Conservation (phyloP, 2,888 invertebrate species). For the Thyatira batis region DNA sequence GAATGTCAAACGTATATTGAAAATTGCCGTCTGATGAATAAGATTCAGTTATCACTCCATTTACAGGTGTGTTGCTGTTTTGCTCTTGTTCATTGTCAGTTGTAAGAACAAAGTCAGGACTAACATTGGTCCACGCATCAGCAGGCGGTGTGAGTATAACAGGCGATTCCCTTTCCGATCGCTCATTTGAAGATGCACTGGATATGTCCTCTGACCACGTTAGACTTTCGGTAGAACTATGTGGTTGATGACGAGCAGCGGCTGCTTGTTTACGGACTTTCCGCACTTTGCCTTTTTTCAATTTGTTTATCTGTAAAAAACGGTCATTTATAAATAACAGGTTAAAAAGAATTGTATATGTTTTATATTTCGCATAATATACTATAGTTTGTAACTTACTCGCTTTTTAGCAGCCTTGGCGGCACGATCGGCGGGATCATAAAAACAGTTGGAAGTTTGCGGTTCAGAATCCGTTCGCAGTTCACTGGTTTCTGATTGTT, state of each 20-base stretch:
- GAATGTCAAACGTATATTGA: neutral
- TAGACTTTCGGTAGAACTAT: neutral
- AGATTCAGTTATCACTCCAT: neutral
- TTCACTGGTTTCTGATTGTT: neutral
- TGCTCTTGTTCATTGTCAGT: slow-evolving; percentile 5
- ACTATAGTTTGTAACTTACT: neutral
- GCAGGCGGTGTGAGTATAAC: neutral
- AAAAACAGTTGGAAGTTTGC: neutral
- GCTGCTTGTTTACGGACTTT: neutral
- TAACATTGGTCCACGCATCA: neutral
- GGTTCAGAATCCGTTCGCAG: neutral
- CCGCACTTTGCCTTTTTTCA: neutral
- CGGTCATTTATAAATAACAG: neutral
- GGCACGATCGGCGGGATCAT: neutral
- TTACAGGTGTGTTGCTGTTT: neutral
- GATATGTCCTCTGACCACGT: neutral
- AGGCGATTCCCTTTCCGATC: neutral
- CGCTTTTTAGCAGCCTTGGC: neutral
- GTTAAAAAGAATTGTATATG: too few relatives aligned
- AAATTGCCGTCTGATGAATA: neutral
- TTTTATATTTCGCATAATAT: too few relatives aligned
- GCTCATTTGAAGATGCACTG: neutral
- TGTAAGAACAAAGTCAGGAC: slow-evolving; percentile 6
- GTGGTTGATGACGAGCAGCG: neutral
- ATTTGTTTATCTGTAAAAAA: neutral